Conservation (phyloP, 2,797 vertebrate species). For the Erithacus rubecula region DNA sequence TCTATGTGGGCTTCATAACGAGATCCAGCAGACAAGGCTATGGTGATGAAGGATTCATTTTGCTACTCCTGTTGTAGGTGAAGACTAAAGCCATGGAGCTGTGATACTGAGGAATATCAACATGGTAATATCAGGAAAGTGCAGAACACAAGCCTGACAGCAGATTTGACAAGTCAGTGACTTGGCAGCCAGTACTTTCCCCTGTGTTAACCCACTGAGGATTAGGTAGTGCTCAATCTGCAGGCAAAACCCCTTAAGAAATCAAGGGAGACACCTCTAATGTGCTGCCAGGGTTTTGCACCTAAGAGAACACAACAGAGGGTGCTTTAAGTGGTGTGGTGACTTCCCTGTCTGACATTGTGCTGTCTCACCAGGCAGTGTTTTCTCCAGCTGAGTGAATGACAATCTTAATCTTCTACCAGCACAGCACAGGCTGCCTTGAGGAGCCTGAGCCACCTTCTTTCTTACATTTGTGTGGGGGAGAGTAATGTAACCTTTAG, state of each 20-base stretch:
- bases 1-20: background rate
- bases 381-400: background rate
- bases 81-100: background rate
- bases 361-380: background rate
- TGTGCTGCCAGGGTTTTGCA: background rate
- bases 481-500: rapidly evolving
- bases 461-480: rapidly evolving
- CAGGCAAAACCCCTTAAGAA: background rate
- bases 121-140: background rate
- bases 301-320: rapidly evolving
- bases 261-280: background rate
- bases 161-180: background rate
- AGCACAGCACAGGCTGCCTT: background rate
- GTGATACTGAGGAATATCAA: background rate
- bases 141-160: background rate
- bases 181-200: background rate
- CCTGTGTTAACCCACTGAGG: rapidly evolving
- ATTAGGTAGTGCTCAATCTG: background rate
- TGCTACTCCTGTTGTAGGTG: background rate
- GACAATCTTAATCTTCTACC: background rate
- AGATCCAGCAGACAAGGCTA: background rate
- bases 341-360: background rate
- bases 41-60: background rate
- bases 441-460: background rate
- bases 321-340: background rate